These are phyloP conservation scores for Gadopsis bispinosus DNA, from an alignment of 2,797 vertebrate genomes.

Conservation along the genomic window DNA sequence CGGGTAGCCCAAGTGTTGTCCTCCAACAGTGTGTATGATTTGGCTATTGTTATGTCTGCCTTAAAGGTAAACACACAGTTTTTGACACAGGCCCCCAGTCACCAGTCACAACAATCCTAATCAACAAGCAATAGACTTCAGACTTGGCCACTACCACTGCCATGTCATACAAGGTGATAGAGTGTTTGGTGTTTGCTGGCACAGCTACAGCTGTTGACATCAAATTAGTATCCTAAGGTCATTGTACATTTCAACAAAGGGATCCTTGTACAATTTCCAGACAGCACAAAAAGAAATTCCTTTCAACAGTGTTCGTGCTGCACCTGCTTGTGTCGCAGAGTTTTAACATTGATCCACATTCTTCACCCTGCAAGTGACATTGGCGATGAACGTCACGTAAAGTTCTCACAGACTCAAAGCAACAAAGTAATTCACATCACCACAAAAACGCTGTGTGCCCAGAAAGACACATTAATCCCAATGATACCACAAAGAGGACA, in stretches of 20 bases:
- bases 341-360: conserved; percentile 74
- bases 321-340: conserved; percentile 56
- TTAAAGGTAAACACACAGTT: conserved; percentile 43
- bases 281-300: conserved; percentile 46
- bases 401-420: conserved; percentile 72
- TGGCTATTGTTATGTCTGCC: conserved; percentile 60
- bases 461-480: conserved; percentile 63
- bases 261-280: conserved; percentile 19
- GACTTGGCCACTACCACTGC: conserved; percentile 20
- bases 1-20: conserved; percentile 9
- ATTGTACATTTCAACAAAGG: conserved; percentile 49
- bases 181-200: conserved; percentile 32
- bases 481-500: conserved; percentile 67
- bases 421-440: conserved; percentile 51
- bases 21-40: conserved; percentile 17
- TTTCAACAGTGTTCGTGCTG: conserved; percentile 18
- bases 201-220: conserved; percentile 35
- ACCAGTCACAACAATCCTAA: conserved; percentile 69
- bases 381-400: conserved; percentile 40
- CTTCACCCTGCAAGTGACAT: conserved; percentile 50
- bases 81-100: conserved; percentile 32
- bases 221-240: conserved; percentile 40
- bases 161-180: conserved; percentile 46
- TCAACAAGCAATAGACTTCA: conserved; percentile 52
- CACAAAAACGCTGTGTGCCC: conserved; percentile 32